These are phyloP conservation scores for Mesoclemmys tuberculata DNA, from an alignment of 2,113 vertebrate species.

Conservation along the genomic window DNA sequence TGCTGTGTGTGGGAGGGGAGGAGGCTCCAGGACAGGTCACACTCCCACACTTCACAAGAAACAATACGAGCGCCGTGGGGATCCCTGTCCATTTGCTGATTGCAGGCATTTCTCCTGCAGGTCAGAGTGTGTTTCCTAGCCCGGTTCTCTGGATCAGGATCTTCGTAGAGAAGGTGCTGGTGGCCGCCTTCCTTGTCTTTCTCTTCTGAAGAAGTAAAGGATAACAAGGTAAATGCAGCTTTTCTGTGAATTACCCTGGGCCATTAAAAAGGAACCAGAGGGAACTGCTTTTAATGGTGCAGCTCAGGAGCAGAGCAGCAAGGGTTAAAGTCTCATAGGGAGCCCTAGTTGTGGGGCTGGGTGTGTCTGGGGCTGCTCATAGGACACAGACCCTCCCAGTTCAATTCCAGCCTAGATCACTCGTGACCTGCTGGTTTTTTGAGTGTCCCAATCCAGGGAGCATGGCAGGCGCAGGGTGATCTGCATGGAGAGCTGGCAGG, in stretches of 20 bases:
- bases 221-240: background rate
- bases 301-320: background rate
- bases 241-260: background rate
- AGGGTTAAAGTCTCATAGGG: background rate
- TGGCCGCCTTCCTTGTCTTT: background rate
- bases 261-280: background rate
- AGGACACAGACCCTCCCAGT: background rate
- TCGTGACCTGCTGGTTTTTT: background rate
- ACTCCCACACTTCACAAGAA: too few relatives aligned
- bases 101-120: background rate
- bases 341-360: background rate
- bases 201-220: background rate
- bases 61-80: too few relatives aligned
- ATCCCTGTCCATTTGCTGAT: background rate
- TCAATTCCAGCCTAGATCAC: background rate
- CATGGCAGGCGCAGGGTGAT: background rate
- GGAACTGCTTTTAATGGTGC: background rate
- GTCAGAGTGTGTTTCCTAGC: fast-evolving
- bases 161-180: conserved; percentile 32
- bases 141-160: background rate
- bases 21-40: too few relatives aligned
- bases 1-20: too few relatives aligned
- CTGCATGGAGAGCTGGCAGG: background rate
- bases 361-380: background rate
- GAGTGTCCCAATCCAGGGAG: background rate